Base-by-base conservation (phyloP, 2,888 invertebrate species). In the Chironomus riparius region DNA sequence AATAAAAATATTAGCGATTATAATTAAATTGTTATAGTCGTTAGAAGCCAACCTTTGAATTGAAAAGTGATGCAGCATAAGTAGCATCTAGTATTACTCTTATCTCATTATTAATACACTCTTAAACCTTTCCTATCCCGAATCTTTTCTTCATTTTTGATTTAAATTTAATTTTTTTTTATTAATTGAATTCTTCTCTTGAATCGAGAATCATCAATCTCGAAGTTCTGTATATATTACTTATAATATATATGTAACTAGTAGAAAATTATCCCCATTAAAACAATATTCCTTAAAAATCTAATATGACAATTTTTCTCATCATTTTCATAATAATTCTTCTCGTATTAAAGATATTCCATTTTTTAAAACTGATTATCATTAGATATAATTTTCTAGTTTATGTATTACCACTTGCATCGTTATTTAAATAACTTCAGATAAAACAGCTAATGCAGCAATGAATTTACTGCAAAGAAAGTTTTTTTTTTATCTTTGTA, bases 361-460 rank as follows among this genome's bases (percentile, higher is more conserved):
- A 24, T 56, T 24, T n/a, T 4, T 71, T 56, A 71, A 71, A 70
- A 56, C 50, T 71, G 71, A 71, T 71, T 71, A 71, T 71, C 71
- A 50, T 71, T 71, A 71, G 71, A 71, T 71, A 71, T 50, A 71
- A 71, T 71, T 71, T 71, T 71, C 71, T 71, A 71, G n/a, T 18
- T 15, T 28, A n/a, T 15, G 15, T 38, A 15, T 68, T 38, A 15
- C 68, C 65, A 24, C 24, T 10, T 68, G 38, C 38, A 38, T 38
- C 38, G 38, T 38, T 38, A 38, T 38, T 38, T 38, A 38, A 38
- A 38, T 38, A 38, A 38, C 7, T 68, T 68, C 18, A 47, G 68
- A 38, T 68, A 68, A 68, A 68, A 38, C 38, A 68, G 68, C 65
- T 65, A 65, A 15, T 56, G 56, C 56, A 22, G 22, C 21, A 24